A percentile compares a stretch with the other conserved stretches of the same genome.
Conservation (phyloP, 2,797 vertebrate genomes). For the Hypotaenidia philippensis region DNA sequence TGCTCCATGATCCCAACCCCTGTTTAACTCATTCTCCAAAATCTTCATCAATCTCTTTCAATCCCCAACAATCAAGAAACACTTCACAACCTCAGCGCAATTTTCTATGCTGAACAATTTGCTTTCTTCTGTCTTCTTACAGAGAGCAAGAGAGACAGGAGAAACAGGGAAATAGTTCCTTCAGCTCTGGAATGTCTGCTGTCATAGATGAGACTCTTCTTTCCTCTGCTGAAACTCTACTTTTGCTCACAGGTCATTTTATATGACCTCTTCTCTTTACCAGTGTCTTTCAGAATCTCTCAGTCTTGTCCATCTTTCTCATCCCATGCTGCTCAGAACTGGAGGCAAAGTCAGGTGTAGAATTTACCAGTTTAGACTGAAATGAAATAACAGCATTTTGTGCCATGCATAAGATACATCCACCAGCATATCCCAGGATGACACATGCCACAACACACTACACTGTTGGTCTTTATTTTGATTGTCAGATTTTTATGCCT, state of each 20-base stretch:
- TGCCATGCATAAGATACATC: neutral
- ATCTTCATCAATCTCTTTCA: neutral
- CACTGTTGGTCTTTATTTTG: neutral
- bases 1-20: rapidly evolving
- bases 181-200: neutral
- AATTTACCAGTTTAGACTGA: neutral
- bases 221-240: neutral
- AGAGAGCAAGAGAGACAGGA: neutral
- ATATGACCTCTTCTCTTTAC: neutral
- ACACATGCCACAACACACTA: neutral
- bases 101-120: neutral
- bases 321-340: neutral
- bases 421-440: neutral
- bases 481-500: neutral
- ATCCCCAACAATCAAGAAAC: neutral
- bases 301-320: neutral
- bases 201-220: neutral
- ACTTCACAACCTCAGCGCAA: neutral
- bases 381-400: neutral
- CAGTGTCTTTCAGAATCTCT: neutral
- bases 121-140: neutral
- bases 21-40: neutral
- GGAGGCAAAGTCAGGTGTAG: neutral
- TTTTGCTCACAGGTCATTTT: neutral
- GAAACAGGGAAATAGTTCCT: neutral